A percentile compares a stretch with the other conserved stretches of the same genome.
phyloP scores from a whole-genome alignment of 1,140 invertebrate genomes.

The Dendroctonus ponderosae region DNA sequence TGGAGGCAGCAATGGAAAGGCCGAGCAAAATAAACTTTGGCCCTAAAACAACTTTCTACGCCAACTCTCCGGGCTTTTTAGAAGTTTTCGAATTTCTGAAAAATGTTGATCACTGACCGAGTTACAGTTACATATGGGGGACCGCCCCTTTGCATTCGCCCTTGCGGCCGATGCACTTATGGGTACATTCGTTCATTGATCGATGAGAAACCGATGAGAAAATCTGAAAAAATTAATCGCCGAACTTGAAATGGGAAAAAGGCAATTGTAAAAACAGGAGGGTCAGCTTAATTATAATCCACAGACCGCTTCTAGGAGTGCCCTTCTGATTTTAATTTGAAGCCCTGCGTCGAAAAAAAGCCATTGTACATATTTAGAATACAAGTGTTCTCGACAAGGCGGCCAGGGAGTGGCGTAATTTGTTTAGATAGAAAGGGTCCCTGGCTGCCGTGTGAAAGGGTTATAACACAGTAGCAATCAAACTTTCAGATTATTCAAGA shows the following conservation, averaged over 20 bases:
- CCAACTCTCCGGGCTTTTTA: no score
- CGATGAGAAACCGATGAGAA: no score
- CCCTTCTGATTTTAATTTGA: conserved; percentile 21
- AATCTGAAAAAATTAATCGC: no score
- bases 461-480: conserved; percentile 43
- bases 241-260: conserved; percentile 6
- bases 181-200: no score
- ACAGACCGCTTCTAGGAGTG: conserved; percentile 27
- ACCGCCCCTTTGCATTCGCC: no score
- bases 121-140: no score
- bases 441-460: conserved; percentile 31
- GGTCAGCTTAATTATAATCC: conserved; percentile 24
- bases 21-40: no score
- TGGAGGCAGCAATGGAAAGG: no score
- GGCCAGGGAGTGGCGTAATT: conserved; percentile 27
- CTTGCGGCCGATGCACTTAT: no score
- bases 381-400: conserved; percentile 23
- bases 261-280: conserved; percentile 20
- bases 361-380: conserved; percentile 32
- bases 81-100: no score
- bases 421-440: conserved; percentile 28
- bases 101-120: no score
- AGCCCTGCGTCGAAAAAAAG: conserved; percentile 17
- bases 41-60: no score
- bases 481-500: conserved; percentile 45